Evolutionary conservation across 2,888 invertebrate species (phyloP), one percentile per base, ranked within the genome.

Genomic region (Brachyptera putata): DNA sequence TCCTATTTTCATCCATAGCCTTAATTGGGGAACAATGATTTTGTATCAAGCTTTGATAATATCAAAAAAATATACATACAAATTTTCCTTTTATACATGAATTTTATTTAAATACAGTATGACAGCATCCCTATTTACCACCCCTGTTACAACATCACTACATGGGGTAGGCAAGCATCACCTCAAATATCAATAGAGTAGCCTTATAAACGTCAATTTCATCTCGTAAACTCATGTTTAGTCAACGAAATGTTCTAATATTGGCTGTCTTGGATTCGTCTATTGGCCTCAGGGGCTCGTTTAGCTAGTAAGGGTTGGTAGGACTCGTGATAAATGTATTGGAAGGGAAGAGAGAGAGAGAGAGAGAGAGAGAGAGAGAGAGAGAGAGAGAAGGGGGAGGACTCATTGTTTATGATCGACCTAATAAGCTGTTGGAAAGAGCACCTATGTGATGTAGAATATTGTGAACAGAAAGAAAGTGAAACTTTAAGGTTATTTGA

Each of bases 141-240:
- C 50, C 50, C 50, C 50, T 50, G 50, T 30, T 9, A 1, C 18
- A n/a, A 34, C 16, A 50, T 50, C 50, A 30, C 50, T 34, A n/a
- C 30, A 16, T 26, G 50, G 30, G 50, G 50, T 30, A 25, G n/a
- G 34, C 18, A 30, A 43, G 43, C 36, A 13, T 22, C 53, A 36
- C 36, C 53, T 53, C 53, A 53, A 53, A 53, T 53, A 53, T 53
- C 53, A 53, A 53, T 53, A 21, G 53, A 34, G 36, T 21, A 30
- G 37, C 22, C 53, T 14, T 34, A 14, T 36, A 50, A 53, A 24
- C 53, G 36, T 53, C 53, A 53, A 53, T 53, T 36, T 9, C 18
- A 2, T 11, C 5, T 34, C 53, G 53, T 53, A 53, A 53, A 53
- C 36, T 36, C 34, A 34, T 53, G 53, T 53, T 53, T 53, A 53